A percentile compares a stretch with the other conserved stretches of the same genome.
Evolutionary conservation across 1,140 invertebrate species (phyloP).

Genomic region (Sycobia sp.): DNA sequence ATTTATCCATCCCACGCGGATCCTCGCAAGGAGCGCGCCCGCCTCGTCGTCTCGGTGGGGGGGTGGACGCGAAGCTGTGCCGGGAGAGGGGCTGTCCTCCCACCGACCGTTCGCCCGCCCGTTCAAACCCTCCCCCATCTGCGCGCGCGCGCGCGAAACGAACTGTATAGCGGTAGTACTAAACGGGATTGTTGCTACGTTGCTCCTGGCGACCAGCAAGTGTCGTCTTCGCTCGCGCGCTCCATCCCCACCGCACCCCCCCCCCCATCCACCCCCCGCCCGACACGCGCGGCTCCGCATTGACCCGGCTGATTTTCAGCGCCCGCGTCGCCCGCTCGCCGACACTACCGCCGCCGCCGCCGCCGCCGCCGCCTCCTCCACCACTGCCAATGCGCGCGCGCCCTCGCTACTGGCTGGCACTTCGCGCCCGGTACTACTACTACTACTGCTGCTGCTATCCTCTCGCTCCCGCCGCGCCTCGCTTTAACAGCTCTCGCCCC

Average conservation of each 20-base stretch:
- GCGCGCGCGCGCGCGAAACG: too few species aligned
- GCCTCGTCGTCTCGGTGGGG: constrained; percentile 49
- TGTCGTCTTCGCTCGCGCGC: constrained; percentile 36
- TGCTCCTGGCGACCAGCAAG: constrained; percentile 54
- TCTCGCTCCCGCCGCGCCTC: neutral
- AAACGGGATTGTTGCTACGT: constrained; percentile 40
- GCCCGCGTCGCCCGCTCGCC: constrained; percentile 14
- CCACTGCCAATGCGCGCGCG: too few species aligned
- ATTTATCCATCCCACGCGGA: too few species aligned
- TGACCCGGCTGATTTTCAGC: constrained; percentile 33
- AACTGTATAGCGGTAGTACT: constrained; percentile 6
- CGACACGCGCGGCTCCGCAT: constrained; percentile 16
- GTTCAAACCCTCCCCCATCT: too few species aligned
- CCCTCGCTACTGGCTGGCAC: constrained; percentile 8
- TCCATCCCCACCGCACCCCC: constrained; percentile 12
- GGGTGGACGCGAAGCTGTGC: too few species aligned
- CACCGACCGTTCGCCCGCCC: too few species aligned
- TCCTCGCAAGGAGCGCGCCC: constrained; percentile 43
- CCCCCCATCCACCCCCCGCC: too few species aligned
- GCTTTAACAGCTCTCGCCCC: too few species aligned
- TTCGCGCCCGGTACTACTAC: neutral
- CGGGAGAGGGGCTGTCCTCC: too few species aligned
- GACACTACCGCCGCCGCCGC: too few species aligned
- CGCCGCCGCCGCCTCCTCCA: too few species aligned
- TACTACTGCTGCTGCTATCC: neutral